Conservation (phyloP, 1,140 invertebrate species). For the Drosophila athabasca region DNA sequence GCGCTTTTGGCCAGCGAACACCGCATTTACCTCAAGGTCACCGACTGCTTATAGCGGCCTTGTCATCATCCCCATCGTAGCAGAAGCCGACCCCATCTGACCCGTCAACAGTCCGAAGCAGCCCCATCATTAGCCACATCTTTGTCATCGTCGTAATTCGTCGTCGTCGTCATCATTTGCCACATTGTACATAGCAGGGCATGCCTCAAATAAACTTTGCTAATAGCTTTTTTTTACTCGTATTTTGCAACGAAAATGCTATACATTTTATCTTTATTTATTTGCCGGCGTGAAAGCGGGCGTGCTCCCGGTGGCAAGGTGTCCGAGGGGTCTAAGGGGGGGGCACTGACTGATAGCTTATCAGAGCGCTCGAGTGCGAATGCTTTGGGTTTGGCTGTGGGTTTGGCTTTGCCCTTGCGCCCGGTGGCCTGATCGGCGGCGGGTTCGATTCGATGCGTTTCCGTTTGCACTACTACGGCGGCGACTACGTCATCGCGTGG, state of each 20-base stretch:
- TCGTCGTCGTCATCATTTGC: constrained; percentile 19
- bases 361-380: no score
- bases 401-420: constrained; percentile 21
- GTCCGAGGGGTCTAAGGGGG: no score
- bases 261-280: no score
- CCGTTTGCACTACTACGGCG: no score
- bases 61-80: not conserved
- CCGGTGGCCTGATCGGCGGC: constrained; percentile 44
- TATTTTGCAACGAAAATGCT: constrained; percentile 1
- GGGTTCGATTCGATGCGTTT: no score
- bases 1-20: constrained; percentile 72
- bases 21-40: constrained; percentile 76
- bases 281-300: no score
- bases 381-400: not conserved
- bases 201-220: constrained; percentile 52
- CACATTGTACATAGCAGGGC: constrained; percentile 48
- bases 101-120: no score
- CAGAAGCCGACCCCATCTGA: no score
- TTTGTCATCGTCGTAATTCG: not conserved
- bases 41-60: constrained; percentile 65
- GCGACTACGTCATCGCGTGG: no score
- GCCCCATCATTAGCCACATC: no score
- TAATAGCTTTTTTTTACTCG: constrained; percentile 38
- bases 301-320: no score
- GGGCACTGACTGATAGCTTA: no score